phyloP scores from a whole-genome alignment of 1,140 invertebrate species.

The Drosophila athabasca region DNA sequence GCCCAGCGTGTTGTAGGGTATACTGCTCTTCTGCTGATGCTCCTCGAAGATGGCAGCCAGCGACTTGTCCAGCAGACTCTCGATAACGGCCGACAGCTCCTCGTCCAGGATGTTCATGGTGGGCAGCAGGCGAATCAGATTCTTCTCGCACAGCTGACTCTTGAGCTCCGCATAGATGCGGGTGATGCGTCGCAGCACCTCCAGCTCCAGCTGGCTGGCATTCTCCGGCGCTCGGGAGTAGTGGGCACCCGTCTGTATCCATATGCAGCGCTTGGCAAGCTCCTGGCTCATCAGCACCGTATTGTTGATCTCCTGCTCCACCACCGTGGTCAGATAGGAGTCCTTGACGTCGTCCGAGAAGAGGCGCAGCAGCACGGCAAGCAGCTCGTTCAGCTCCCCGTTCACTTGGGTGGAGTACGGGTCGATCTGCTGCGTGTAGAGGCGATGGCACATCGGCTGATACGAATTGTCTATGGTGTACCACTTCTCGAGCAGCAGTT shows the following conservation, averaged over 20 bases:
- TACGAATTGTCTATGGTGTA: slow-evolving; percentile 87
- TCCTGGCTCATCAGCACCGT: slow-evolving; percentile 90
- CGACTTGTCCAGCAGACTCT: slow-evolving; percentile 82
- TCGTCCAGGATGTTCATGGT: slow-evolving; percentile 87
- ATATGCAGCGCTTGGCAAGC: slow-evolving; percentile 89
- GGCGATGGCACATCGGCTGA: slow-evolving; percentile 90
- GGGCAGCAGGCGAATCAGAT: slow-evolving; percentile 86
- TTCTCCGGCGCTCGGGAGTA: slow-evolving; percentile 84
- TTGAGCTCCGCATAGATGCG: slow-evolving; percentile 89
- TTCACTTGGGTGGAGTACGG: slow-evolving; percentile 84
- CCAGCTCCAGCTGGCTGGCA: slow-evolving; percentile 82
- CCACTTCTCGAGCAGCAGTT: slow-evolving; percentile 87
- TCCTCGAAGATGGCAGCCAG: slow-evolving; percentile 87
- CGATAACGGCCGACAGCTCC: slow-evolving; percentile 85
- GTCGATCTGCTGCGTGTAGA: slow-evolving; percentile 83
- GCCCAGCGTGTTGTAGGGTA: slow-evolving; percentile 82
- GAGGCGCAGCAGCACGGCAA: slow-evolving; percentile 87
- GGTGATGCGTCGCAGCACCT: slow-evolving; percentile 88
- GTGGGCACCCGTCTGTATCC: slow-evolving; percentile 87
- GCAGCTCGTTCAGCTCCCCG: slow-evolving; percentile 87
- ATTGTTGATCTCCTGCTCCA: slow-evolving; percentile 92
- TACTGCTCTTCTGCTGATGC: slow-evolving; percentile 80
- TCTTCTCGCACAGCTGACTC: slow-evolving; percentile 86
- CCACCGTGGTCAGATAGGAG: slow-evolving; percentile 91
- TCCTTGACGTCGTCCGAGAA: slow-evolving; percentile 89